Evolutionary conservation across 37 sponge, comb jelly and placozoan genomes (phyloP), one percentile per base, ranked within the genome.

Genomic region (Oopsacas minuta): DNA sequence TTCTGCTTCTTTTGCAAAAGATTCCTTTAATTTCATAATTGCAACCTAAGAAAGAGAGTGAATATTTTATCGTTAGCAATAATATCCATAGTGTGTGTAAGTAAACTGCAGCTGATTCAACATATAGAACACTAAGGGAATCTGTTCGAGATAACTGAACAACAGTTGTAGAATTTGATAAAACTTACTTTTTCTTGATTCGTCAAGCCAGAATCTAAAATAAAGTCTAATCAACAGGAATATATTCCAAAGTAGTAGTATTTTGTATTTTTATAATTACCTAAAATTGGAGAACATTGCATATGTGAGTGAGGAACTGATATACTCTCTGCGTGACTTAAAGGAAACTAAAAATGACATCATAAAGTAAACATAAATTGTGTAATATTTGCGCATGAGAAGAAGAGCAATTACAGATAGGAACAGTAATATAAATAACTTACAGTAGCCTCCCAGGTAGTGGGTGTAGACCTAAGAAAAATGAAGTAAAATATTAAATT

Each of bases 281-380:
- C 75, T 61, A n/a, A 61, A 3, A 61, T 25, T 61, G 75, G 75
- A 61, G 75, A 61, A n/a, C 75, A 61, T 61, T 61, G 75, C 30
- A 61, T 61, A 34, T 61, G 75, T 32, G 75, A 61, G 75, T 61
- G 75, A 61, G 75, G 30, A 12, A 61, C 75, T 61, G 75, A 10
- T 25, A 61, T 12, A n/a, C 30, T n/a, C 1, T 61, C 75, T 61
- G 75, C 1, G 75, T 61, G 75, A 61, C 28, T 61, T 61, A 61
- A 61, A 20, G 75, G 75, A n/a, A 61, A 61, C 75, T 61, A 61
- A 17, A 42, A 42, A 15, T 17, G 15, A 42, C n/a, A n/a, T n/a
- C n/a, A n/a, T n/a, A n/a, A n/a, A n/a, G n/a, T n/a, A n/a, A n/a
- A n/a, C n/a, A n/a, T n/a, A n/a, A n/a, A n/a, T n/a, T n/a, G n/a